Evolutionary conservation across 2,888 invertebrate species (phyloP).

Genomic region (Mystacides longicornis): DNA sequence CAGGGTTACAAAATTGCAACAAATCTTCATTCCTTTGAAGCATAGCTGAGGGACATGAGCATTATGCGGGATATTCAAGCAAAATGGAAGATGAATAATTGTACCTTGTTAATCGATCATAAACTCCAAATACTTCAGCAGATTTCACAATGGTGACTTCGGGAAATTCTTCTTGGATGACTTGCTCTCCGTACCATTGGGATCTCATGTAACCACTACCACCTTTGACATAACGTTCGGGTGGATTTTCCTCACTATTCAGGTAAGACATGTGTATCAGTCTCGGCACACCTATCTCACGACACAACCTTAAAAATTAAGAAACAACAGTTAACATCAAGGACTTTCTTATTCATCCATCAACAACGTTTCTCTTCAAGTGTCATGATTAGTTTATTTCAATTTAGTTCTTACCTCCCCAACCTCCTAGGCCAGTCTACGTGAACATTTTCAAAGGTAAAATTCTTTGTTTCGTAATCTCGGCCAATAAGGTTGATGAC

Average conservation of each 20-base stretch:
- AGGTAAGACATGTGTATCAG: conserved; percentile 89
- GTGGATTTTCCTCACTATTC: conserved; percentile 67
- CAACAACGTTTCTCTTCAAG: too few relatives aligned
- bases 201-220: conserved; percentile 72
- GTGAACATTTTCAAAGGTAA: conserved; percentile 78
- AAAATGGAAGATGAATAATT: too few relatives aligned
- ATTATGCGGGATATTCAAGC: too few relatives aligned
- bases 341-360: too few relatives aligned
- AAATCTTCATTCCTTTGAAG: too few relatives aligned
- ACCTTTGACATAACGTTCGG: conserved; percentile 55
- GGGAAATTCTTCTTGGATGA: conserved; percentile 92
- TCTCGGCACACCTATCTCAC: conserved; percentile 78
- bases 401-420: conserved; percentile 69
- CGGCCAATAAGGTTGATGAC: conserved; percentile 92
- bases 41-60: too few relatives aligned
- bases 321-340: too few relatives aligned
- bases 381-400: too few relatives aligned
- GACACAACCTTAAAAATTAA: conserved; percentile 50
- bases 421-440: conserved; percentile 75
- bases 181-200: conserved; percentile 81
- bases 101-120: conserved; percentile 80
- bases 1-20: too few relatives aligned
- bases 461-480: conserved; percentile 90
- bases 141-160: conserved; percentile 90
- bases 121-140: conserved; percentile 84